Evolutionary conservation across 2,888 invertebrate species (phyloP), one percentile per base, ranked within the genome.

Genomic region (Chesias legatella): DNA sequence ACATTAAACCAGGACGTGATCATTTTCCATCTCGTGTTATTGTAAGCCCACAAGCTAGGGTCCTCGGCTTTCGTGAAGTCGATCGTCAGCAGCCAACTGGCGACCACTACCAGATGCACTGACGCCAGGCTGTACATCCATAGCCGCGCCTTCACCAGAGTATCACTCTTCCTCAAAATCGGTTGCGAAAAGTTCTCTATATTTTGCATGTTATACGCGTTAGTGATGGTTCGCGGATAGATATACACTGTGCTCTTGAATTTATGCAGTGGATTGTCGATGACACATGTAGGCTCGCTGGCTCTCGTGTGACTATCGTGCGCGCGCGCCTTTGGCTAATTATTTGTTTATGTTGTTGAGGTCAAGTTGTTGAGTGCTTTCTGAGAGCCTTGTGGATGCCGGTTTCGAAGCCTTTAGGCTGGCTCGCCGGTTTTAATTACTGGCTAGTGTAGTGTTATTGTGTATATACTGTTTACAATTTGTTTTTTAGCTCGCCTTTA

Each of bases 1-100:
- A 85, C 84, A 65, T 84, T 84, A 48, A 83, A 82, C 84, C 84
- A 84, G 6, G 77, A 63, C 0, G 85, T 85, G 9, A 85, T 73
- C 25, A 85, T 60, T 58, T 76, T 79, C 72, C 79, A 84, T 40
- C 68, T 73, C 7, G 67, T 56, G 27, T 59, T 67, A 13, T 74
- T 58, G 40, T 83, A 84, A 27, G 64, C 30, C 50, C 68, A 56
- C 6, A 84, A 36, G 10, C 54, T 57, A 3, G 69, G 73, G 46
- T 83, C 77, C 24, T 72, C 66, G 1, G 67, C 60, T 7, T 60
- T 38, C n/a, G 63, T 63, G 35, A 79, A 85, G 38, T 84, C 79
- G 23, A 77, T 74, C 1, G 55, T 59, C 3, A 84, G 38, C 24
- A 84, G 39, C 30, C 56, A 61, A 7, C 46, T 36, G 0, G 75